Evolutionary conservation across 2,797 vertebrate genomes (phyloP).

Genomic region (Meriones psammophilus): DNA sequence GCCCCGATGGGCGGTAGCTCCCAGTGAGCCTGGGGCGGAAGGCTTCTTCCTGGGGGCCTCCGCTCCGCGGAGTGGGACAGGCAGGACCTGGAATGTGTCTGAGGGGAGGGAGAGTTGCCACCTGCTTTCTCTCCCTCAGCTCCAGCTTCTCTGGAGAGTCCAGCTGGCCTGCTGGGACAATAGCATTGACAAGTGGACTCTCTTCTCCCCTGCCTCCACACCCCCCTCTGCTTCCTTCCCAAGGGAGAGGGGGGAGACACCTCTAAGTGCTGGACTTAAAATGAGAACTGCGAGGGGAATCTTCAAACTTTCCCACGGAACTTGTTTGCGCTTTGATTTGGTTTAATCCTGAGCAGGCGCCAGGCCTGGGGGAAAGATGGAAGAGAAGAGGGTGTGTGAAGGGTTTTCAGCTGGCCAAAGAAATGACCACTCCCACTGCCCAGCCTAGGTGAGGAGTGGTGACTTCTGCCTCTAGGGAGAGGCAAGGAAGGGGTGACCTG

Average conservation of each 20-base stretch:
- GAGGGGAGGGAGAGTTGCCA: slow-evolving; percentile 47
- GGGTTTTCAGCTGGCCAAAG: not conserved
- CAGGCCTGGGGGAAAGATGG: slow-evolving; percentile 55
- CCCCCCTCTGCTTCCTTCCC: not conserved
- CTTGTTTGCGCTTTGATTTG: slow-evolving; percentile 81
- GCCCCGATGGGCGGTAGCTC: slow-evolving; percentile 36
- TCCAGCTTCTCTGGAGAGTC: not conserved
- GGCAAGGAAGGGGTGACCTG: not conserved
- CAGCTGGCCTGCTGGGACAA: slow-evolving; percentile 57
- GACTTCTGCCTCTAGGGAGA: not conserved
- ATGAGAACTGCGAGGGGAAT: slow-evolving; percentile 64
- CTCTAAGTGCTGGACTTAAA: slow-evolving; percentile 47
- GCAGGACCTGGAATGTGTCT: slow-evolving; percentile 55
- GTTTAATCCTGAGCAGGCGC: slow-evolving; percentile 63
- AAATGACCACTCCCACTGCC: not conserved
- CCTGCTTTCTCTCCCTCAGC: slow-evolving; percentile 55
- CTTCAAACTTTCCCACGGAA: slow-evolving; percentile 75
- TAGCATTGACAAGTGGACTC: not conserved
- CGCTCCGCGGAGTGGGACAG: not conserved
- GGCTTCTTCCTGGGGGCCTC: slow-evolving; percentile 29
- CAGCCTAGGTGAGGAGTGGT: slow-evolving; percentile 26
- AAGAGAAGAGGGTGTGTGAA: not conserved
- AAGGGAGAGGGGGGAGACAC: not conserved
- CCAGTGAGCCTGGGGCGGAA: not conserved
- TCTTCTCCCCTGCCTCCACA: not conserved